A percentile compares a stretch with the other conserved stretches of the same genome.
These are phyloP conservation scores for Molanna angustata DNA, from an alignment of 2,888 invertebrate species.

Conservation along the genomic window DNA sequence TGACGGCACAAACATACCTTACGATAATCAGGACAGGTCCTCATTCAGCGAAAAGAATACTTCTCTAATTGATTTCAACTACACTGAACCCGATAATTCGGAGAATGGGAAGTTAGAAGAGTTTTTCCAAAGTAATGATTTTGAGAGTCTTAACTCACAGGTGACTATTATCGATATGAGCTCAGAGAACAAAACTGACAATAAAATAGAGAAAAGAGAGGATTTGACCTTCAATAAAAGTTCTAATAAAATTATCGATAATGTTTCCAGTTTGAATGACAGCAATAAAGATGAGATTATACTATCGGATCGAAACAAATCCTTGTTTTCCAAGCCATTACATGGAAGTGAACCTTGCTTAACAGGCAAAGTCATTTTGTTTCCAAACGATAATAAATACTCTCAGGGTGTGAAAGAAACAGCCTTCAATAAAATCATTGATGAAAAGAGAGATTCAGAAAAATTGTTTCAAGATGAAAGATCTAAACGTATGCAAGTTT, in stretches of 20 bases:
- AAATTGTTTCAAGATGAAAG: conserved; percentile 36
- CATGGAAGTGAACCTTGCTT: too few species aligned
- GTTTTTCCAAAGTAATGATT: conserved; percentile 25
- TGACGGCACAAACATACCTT: conserved; percentile 26
- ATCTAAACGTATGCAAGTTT: conserved; percentile 18
- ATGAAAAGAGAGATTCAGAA: conserved; percentile 33
- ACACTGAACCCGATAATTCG: conserved; percentile 5
- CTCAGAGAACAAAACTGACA: conserved; percentile 13
- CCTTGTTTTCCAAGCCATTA: too few species aligned
- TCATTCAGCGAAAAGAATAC: conserved; percentile 17
- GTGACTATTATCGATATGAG: conserved; percentile 28
- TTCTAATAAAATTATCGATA: too few species aligned
- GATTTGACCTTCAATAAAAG: too few species aligned
- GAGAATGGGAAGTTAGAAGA: conserved; percentile 12
- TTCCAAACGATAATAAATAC: too few species aligned
- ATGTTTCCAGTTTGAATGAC: too few species aligned
- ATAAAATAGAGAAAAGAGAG: conserved; percentile 1
- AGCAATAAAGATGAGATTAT: too few species aligned
- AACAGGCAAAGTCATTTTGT: too few species aligned
- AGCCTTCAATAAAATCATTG: too few species aligned
- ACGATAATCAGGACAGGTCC: conserved; percentile 21
- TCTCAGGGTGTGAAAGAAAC: too few species aligned
- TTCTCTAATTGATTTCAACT: background rate
- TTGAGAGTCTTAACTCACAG: conserved; percentile 31
- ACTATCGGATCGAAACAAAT: too few species aligned